Percentiles rank a stretch among this genome's conserved stretches.
These are phyloP conservation scores for Eptatretus atami DNA, from an alignment of 2,797 vertebrate genomes.

Conservation along the genomic window DNA sequence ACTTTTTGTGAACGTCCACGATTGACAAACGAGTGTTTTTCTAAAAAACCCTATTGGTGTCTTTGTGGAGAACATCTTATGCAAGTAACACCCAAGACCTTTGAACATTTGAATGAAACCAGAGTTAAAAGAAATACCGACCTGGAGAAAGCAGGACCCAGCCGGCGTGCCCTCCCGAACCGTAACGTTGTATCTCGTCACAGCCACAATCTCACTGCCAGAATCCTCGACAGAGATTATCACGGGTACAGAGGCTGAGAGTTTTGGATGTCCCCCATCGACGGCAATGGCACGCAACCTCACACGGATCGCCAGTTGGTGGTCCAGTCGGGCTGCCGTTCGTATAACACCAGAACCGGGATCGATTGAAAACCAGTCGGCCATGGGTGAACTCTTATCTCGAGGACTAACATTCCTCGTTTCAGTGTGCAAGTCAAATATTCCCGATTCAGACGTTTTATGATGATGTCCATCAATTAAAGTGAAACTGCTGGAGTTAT, in stretches of 20 bases:
- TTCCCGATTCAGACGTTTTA: no score
- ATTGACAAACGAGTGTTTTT: no score
- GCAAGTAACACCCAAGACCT: no score
- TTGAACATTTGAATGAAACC: no score
- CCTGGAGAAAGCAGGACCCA: slow-evolving; percentile 74
- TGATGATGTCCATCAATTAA: no score
- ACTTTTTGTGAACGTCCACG: no score
- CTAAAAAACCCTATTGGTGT: no score
- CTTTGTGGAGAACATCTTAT: no score
- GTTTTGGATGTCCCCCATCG: slow-evolving; percentile 36
- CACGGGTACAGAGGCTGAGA: slow-evolving; percentile 48
- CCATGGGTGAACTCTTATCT: slow-evolving; percentile 1
- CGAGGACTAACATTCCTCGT: no score
- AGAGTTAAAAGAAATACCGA: slow-evolving; percentile 10
- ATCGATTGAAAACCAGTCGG: slow-evolving; percentile 47
- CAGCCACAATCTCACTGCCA: slow-evolving; percentile 45
- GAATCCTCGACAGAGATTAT: slow-evolving; percentile 20
- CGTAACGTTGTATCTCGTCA: slow-evolving; percentile 64
- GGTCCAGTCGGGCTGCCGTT: slow-evolving; percentile 60
- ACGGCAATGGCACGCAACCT: slow-evolving; percentile 49
- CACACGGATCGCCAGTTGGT: slow-evolving; percentile 41
- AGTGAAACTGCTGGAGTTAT: slow-evolving; percentile 52
- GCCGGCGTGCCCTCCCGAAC: slow-evolving; percentile 41
- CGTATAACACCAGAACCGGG: slow-evolving; percentile 56
- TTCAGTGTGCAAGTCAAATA: slow-evolving; percentile 22